Percentiles rank a stretch among this genome's conserved stretches.
These are phyloP conservation scores for Coluber constrictor DNA, from an alignment of 2,797 vertebrate genomes.

Conservation along the genomic window DNA sequence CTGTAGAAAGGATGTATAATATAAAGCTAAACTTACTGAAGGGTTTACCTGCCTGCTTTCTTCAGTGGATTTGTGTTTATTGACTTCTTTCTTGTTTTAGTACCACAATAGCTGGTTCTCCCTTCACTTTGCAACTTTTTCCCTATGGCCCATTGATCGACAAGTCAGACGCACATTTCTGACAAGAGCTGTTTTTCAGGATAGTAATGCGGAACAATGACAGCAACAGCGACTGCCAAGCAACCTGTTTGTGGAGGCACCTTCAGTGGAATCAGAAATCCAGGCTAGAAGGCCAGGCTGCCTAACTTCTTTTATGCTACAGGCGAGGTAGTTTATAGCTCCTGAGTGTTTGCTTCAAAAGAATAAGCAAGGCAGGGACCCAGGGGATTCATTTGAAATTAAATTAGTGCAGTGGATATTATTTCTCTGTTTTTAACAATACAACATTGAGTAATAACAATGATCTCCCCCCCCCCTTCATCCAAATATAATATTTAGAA, in stretches of 20 bases:
- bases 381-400: neutral
- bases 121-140: neutral
- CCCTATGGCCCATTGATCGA: neutral
- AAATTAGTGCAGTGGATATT: neutral
- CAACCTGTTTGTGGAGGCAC: neutral
- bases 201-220: neutral
- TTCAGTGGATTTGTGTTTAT: neutral
- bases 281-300: neutral
- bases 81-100: neutral
- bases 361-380: neutral
- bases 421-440: neutral
- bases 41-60: neutral
- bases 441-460: neutral
- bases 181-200: neutral
- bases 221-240: neutral
- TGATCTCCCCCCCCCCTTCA: neutral
- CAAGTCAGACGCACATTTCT: neutral
- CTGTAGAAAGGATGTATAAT: neutral
- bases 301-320: neutral
- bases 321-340: neutral
- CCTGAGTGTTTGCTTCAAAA: neutral
- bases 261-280: neutral
- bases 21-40: neutral
- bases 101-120: neutral
- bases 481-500: neutral